phyloP scores from a whole-genome alignment of 2,888 invertebrate species.

The Poecilus cupreus region DNA sequence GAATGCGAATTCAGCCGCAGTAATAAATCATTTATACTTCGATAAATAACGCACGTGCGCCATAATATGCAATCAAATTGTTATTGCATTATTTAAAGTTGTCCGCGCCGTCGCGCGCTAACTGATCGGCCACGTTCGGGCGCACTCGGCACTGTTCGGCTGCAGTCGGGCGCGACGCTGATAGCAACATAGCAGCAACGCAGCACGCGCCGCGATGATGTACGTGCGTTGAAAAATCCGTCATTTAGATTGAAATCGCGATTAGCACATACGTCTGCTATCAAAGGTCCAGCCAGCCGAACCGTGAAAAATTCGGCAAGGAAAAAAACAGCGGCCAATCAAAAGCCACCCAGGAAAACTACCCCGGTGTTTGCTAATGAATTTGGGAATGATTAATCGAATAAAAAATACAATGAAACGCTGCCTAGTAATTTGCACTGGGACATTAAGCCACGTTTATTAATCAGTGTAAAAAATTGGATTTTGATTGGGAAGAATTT shows the following conservation, averaged over 20 bases:
- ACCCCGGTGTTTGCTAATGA: slow-evolving; percentile 47
- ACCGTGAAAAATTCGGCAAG: slow-evolving; percentile 47
- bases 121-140: not conserved
- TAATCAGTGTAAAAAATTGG: slow-evolving; percentile 20
- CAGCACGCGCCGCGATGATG: slow-evolving; percentile 9
- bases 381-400: slow-evolving; percentile 55
- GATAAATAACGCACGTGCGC: slow-evolving; percentile 55
- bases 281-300: slow-evolving; percentile 37
- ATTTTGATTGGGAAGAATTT: not conserved
- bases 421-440: slow-evolving; percentile 14
- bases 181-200: not conserved
- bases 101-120: slow-evolving; percentile 13
- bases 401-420: slow-evolving; percentile 48
- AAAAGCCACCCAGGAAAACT: slow-evolving; percentile 26
- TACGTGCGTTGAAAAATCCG: slow-evolving; percentile 38
- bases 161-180: slow-evolving; percentile 14
- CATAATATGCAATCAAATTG: slow-evolving; percentile 58
- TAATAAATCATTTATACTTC: slow-evolving; percentile 56
- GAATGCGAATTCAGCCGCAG: slow-evolving; percentile 48
- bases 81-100: slow-evolving; percentile 57
- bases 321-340: slow-evolving; percentile 44
- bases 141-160: slow-evolving; percentile 6
- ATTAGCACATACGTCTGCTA: slow-evolving; percentile 50
- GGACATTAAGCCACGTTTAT: slow-evolving; percentile 29
- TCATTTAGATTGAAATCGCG: slow-evolving; percentile 55